phyloP scores from a whole-genome alignment of 2,797 vertebrate species.

The Eupleurogrammus muticus region DNA sequence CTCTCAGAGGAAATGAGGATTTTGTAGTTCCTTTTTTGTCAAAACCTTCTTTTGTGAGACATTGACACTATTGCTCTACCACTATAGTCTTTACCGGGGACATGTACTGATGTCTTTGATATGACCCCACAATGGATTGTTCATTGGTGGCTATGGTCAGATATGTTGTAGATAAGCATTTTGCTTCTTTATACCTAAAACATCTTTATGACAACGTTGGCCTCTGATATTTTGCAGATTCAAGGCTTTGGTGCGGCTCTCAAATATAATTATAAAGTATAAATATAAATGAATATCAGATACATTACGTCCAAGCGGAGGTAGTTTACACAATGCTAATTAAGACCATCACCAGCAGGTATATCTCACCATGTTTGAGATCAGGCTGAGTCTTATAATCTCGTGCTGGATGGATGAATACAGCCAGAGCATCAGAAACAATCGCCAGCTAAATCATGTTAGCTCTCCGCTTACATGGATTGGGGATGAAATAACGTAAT shows the following conservation, averaged over 20 bases:
- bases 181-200: background rate
- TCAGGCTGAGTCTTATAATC: no score
- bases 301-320: no score
- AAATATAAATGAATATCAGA: no score
- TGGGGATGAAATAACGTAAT: no score
- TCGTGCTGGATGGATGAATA: no score
- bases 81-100: conserved; percentile 37
- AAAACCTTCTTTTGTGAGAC: conserved; percentile 42
- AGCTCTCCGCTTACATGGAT: no score
- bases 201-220: background rate
- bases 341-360: no score
- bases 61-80: conserved; percentile 26
- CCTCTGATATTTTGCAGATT: background rate
- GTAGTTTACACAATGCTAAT: no score
- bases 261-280: no score
- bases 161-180: background rate
- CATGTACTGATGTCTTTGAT: conserved; percentile 24
- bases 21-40: conserved; percentile 54
- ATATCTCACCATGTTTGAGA: no score
- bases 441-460: no score
- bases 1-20: conserved; percentile 75
- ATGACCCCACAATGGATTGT: conserved; percentile 12
- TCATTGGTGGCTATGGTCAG: conserved; percentile 5
- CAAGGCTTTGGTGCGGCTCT: background rate
- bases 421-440: no score